Conservation (phyloP, 2,888 invertebrate species). For the Xestia c-nigrum region DNA sequence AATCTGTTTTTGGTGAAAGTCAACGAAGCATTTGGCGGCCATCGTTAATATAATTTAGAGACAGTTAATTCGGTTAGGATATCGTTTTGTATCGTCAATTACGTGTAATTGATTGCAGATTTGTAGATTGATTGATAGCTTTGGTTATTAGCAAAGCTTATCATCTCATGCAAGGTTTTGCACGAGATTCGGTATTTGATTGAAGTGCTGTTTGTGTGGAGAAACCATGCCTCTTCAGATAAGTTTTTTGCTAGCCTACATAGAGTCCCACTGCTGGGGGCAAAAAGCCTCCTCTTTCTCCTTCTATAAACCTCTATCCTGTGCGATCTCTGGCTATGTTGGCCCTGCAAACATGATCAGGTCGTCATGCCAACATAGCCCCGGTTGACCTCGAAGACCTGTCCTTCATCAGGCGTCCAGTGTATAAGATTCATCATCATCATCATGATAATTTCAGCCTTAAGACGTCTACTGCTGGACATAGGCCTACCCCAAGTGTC, state of each 20-base stretch:
- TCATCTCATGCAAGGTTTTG: neutral
- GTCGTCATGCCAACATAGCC: too few species aligned
- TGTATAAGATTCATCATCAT: too few species aligned
- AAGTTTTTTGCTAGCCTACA: neutral
- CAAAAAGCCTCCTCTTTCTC: too few species aligned
- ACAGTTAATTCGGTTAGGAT: slow-evolving; percentile 18
- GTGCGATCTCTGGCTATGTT: too few species aligned
- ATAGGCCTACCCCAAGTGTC: too few species aligned
- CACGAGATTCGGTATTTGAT: neutral
- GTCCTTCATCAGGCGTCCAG: too few species aligned
- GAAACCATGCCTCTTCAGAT: neutral
- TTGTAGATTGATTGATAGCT: slow-evolving; percentile 10
- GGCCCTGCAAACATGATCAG: too few species aligned
- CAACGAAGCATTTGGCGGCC: slow-evolving; percentile 33
- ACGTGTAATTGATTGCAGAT: slow-evolving; percentile 16
- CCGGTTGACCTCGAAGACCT: too few species aligned
- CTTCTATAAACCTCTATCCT: too few species aligned
- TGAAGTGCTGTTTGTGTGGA: neutral
- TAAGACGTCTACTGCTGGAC: too few species aligned
- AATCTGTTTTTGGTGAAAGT: slow-evolving; percentile 52
- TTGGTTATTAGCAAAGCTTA: neutral
- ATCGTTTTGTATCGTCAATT: slow-evolving; percentile 11
- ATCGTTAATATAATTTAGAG: slow-evolving; percentile 45
- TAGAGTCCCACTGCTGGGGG: too few species aligned
- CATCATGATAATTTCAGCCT: too few species aligned